These are phyloP conservation scores for Sebastes schlegelii DNA, from an alignment of 2,113 vertebrate species.

Conservation along the genomic window DNA sequence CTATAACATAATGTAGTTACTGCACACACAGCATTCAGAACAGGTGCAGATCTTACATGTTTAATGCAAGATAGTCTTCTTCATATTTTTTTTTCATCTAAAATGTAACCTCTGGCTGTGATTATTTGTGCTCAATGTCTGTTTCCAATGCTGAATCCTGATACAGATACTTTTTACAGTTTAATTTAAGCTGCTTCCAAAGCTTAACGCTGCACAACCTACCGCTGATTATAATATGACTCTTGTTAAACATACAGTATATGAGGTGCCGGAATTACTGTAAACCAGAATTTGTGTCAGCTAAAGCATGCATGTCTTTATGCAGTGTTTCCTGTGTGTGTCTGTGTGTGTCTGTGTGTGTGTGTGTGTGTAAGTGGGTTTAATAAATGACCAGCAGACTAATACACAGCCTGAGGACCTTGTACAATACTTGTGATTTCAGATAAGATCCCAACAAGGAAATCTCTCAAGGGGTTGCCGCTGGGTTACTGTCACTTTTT, in stretches of 20 bases:
- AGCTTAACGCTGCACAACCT: not conserved
- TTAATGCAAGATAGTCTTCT: not conserved
- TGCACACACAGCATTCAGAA: slow-evolving; percentile 37
- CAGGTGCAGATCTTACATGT: slow-evolving; percentile 16
- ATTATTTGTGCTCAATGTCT: not conserved
- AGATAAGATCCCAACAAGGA: slow-evolving; percentile 17
- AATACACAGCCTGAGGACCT: slow-evolving; percentile 11
- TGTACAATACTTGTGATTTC: slow-evolving; percentile 20
- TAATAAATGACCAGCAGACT: slow-evolving; percentile 36
- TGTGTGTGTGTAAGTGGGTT: slow-evolving; percentile 8
- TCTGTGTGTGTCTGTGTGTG: not conserved
- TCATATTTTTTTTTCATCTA: not conserved
- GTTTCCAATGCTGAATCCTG: not conserved
- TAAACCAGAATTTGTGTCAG: not conserved
- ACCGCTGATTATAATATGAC: not conserved
- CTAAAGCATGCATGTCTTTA: not conserved
- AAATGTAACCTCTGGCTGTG: not conserved
- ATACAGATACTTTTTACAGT: not conserved
- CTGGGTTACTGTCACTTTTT: not conserved
- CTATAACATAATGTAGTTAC: not conserved
- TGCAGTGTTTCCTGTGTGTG: not conserved
- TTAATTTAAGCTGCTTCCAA: not conserved
- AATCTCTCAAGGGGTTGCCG: not conserved
- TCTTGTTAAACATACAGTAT: not conserved
- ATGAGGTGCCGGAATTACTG: not conserved